Evolutionary conservation across 1,140 invertebrate genomes (phyloP), one percentile per base, ranked within the genome.

Genomic region (Goniozus legneri): DNA sequence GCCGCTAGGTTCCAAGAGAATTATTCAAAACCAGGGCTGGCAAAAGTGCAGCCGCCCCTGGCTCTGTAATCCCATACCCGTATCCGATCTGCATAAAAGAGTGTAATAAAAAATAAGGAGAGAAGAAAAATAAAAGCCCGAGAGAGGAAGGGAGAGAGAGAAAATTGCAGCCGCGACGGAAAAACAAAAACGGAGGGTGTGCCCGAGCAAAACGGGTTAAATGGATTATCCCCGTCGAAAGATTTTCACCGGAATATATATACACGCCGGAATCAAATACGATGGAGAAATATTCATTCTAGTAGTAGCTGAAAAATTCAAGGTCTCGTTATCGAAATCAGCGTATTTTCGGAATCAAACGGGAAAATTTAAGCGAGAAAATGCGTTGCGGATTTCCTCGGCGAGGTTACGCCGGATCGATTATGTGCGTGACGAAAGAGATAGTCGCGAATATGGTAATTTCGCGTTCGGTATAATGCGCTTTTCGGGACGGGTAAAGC

Each of bases 401-500:
- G 4, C 24, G 24, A 27, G 4, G 24, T 10, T 4, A 4, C 4
- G 10, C 24, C 10, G 34, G 32, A 45, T 50, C 55, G 55, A 65
- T 63, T 70, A 71, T 71, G 66, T 62, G 66, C 63, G 71, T 74
- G 65, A 73, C 70, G 67, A 74, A 73, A 66, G 64, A 70, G 71
- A 74, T 74, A 65, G 69, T 67, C 22, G 58, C 47, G 50, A 67
- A 54, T 74, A 74, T 73, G 71, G 60, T 68, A 74, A 73, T 6
- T 74, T 33, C 21, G 37, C 48, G 48, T 45, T 54, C 22, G 27
- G 55, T 58, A 58, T 66, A 69, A 70, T 65, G 52, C 56, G 53
- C 63, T 64, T 58, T 55, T 65, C 54, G 53, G 38, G 38, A 54
- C 46, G 48, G 27, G 27, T 44, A 70, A 74, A 74, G 69, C 71